Evolutionary conservation across 2,888 invertebrate genomes (phyloP).

Genomic region (Serrognathus titanus): DNA sequence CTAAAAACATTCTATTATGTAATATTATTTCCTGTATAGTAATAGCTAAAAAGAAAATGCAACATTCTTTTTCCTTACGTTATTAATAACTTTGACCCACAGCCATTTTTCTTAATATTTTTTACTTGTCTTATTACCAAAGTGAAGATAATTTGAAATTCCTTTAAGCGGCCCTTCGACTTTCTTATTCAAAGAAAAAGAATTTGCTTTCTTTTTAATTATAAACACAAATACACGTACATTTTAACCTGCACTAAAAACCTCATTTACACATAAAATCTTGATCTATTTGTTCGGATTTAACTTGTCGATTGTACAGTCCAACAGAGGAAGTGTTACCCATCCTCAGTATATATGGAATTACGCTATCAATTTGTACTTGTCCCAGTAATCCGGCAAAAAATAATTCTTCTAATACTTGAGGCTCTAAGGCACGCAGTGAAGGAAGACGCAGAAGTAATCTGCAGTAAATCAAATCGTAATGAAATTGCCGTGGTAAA

Average conservation of each 20-base stretch:
- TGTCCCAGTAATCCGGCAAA: slow-evolving; percentile 88
- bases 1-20: no score
- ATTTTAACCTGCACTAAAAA: neutral
- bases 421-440: slow-evolving; percentile 67
- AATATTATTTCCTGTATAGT: no score
- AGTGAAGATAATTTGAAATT: no score
- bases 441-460: slow-evolving; percentile 69
- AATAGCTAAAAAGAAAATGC: no score
- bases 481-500: neutral
- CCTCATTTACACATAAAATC: slow-evolving; percentile 9
- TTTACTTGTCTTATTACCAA: no score
- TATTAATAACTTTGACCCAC: no score
- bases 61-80: no score
- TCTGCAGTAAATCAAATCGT: slow-evolving; percentile 37
- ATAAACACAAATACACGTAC: neutral
- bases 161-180: neutral
- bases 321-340: slow-evolving; percentile 25
- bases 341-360: slow-evolving; percentile 82
- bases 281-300: slow-evolving; percentile 42
- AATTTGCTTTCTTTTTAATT: neutral
- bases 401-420: slow-evolving; percentile 85
- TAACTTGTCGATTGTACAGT: slow-evolving; percentile 35
- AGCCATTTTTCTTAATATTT: no score
- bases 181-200: neutral
- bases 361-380: slow-evolving; percentile 92